Base-by-base conservation (phyloP, 2,888 invertebrate genomes). In the Emmelina monodactyla region DNA sequence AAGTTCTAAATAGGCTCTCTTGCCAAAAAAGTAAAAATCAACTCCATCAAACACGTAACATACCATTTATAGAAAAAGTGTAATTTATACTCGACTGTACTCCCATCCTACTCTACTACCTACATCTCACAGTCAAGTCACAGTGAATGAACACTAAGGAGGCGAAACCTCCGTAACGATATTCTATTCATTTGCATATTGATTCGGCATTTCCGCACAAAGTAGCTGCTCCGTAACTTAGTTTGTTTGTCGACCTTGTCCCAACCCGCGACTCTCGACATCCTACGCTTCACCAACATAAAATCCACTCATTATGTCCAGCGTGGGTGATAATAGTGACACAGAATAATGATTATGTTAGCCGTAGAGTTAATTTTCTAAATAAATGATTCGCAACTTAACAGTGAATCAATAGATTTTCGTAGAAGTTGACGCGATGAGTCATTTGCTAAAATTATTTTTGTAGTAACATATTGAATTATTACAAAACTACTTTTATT, bases 131-230 rank as follows among this genome's bases (percentile, higher is more conserved):
- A n/a, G n/a, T n/a, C n/a, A 10, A 9, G 58, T 62, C 48, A 56
- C 65, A 65, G 68, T 76, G 73, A 78, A 76, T 78, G 78, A 73
- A 69, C 62, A 25, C 4, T 11, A 25, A 25, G 25, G 11, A 25
- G 25, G 25, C 25, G 25, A 25, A 25, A 25, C 25, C 11, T 25
- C 42, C 43, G 70, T 75, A 73, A 67, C 65, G 71, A 73, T 76
- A 68, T 68, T 65, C 56, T 59, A 62, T 25, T 25, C 4, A 25
- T 25, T 25, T 25, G 25, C 25, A 25, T 25, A 25, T 10, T 10
- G 25, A 25, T 64, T 65, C 66, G 66, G 63, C 62, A 61, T 78
- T 76, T 76, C 76, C 75, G 75, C 59, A 68, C 51, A 39, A 48
- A 25, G 25, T 25, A 25, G 25, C 25, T 25, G 11, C n/a, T n/a